phyloP scores from a whole-genome alignment of 2,113 vertebrate species.

The Tauraco erythrolophus region DNA sequence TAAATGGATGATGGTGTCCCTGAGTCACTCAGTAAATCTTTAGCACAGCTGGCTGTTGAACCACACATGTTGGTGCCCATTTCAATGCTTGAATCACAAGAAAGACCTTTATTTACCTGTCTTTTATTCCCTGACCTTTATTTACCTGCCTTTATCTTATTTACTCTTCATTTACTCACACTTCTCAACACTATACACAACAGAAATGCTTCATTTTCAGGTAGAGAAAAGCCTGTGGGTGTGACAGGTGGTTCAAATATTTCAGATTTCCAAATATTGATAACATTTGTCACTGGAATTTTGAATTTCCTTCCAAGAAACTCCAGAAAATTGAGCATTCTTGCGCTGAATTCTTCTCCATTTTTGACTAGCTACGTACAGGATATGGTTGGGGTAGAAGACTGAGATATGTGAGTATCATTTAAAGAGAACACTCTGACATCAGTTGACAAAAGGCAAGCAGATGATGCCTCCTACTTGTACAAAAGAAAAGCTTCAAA shows the following conservation, averaged over 20 bases:
- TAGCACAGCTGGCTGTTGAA: neutral
- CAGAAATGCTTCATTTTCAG: neutral
- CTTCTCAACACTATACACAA: neutral
- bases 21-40: neutral
- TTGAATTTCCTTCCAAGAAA: neutral
- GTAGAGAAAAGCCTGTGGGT: neutral
- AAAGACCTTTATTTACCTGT: neutral
- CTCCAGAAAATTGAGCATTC: neutral
- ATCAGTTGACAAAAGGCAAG: neutral
- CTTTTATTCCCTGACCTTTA: neutral
- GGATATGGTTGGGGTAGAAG: neutral
- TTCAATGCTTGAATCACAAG: neutral
- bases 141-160: neutral
- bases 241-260: neutral
- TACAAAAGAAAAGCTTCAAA: neutral
- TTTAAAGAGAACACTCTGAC: neutral
- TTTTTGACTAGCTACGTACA: neutral
- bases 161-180: neutral
- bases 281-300: neutral
- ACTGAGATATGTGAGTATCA: neutral
- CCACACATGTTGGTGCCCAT: neutral
- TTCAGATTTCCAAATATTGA: neutral
- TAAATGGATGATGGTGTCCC: neutral
- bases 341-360: neutral
- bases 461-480: neutral